These are phyloP conservation scores for Macaria notata DNA, from an alignment of 2,888 invertebrate genomes.

Conservation along the genomic window DNA sequence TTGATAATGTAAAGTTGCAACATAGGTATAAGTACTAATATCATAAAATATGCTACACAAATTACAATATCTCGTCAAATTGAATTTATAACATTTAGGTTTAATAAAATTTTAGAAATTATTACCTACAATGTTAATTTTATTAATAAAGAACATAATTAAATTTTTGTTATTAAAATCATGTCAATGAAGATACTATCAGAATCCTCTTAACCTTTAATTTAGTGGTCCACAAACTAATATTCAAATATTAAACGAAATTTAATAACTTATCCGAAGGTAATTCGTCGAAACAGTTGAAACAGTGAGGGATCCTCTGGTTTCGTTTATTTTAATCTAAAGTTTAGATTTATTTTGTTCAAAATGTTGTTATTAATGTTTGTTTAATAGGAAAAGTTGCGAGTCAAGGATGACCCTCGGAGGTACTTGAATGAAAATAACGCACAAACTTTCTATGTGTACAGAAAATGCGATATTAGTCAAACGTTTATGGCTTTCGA, in stretches of 20 bases:
- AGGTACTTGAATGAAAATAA: constrained; percentile 20
- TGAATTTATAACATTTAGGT: no score
- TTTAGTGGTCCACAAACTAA: background rate
- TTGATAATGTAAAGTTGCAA: no score
- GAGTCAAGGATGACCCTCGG: constrained; percentile 33
- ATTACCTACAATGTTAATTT: no score
- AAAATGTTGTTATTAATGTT: constrained; percentile 35
- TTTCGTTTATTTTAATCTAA: constrained; percentile 37
- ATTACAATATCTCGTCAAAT: no score
- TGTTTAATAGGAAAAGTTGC: constrained; percentile 35
- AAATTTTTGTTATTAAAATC: no score
- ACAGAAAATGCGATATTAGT: background rate
- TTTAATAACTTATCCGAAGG: constrained; percentile 21
- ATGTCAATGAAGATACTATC: no score
- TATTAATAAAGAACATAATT: no score
- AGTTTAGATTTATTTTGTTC: constrained; percentile 37
- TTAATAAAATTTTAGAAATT: no score
- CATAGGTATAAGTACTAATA: no score
- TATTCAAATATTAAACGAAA: background rate
- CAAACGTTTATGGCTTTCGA: constrained; percentile 1
- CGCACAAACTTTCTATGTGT: constrained; percentile 11
- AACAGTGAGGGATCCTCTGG: constrained; percentile 28
- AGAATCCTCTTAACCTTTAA: no score
- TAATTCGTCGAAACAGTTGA: constrained; percentile 32
- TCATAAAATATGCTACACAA: no score